These are phyloP conservation scores for Thryonomys swinderianus DNA, from an alignment of 2,113 vertebrate genomes.

Conservation along the genomic window DNA sequence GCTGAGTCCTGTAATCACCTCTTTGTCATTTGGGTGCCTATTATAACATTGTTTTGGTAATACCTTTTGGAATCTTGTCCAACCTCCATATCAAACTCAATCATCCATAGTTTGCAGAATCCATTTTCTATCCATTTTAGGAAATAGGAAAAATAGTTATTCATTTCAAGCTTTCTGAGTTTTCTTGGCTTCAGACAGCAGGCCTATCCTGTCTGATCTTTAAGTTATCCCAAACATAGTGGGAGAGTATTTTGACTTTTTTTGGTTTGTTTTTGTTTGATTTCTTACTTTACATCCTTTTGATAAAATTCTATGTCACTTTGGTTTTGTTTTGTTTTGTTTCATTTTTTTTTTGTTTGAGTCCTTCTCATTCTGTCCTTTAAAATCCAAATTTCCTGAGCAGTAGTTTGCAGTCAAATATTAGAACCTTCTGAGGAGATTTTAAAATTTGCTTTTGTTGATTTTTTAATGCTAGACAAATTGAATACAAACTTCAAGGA, in stretches of 20 bases:
- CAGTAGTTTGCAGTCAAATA: background rate
- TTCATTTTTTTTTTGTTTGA: background rate
- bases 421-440: background rate
- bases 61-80: slow-evolving; percentile 49
- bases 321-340: too few relatives aligned
- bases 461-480: background rate
- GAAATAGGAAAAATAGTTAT: slow-evolving; percentile 54
- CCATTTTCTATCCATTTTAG: slow-evolving; percentile 64
- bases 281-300: slow-evolving; percentile 11
- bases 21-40: slow-evolving; percentile 61
- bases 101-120: slow-evolving; percentile 58
- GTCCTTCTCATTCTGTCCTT: slow-evolving; percentile 2
- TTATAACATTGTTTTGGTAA: slow-evolving; percentile 3
- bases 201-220: background rate
- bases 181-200: slow-evolving; percentile 28
- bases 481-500: background rate
- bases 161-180: slow-evolving; percentile 27
- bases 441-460: background rate
- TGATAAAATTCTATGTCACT: slow-evolving; percentile 29
- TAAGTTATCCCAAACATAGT: background rate
- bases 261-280: background rate
- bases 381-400: background rate
- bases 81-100: slow-evolving; percentile 50
- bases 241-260: background rate
- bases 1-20: slow-evolving; percentile 55